These are phyloP conservation scores for Otis tarda DNA, from an alignment of 2,113 vertebrate genomes.

Conservation along the genomic window DNA sequence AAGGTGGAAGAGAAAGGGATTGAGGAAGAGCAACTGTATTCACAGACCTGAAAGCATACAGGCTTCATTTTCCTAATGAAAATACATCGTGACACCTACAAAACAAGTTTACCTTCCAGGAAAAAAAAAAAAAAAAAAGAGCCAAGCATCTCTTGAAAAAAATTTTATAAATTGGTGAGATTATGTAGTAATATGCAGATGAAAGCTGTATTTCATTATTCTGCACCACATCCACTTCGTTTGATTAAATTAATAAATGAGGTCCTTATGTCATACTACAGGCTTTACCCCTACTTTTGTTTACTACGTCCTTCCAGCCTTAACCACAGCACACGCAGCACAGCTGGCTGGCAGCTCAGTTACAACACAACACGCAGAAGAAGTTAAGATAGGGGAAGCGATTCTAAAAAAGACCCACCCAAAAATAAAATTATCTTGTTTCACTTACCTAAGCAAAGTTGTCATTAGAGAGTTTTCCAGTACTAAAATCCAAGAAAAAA, in stretches of 20 bases:
- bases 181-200: not conserved
- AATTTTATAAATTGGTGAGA: not conserved
- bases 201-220: constrained; percentile 19
- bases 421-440: not conserved
- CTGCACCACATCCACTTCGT: not conserved
- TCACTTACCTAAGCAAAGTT: constrained; percentile 61
- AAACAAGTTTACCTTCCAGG: not conserved
- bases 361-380: constrained; percentile 19
- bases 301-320: constrained; percentile 30
- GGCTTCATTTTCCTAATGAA: not conserved
- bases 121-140: not conserved
- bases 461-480: constrained; percentile 35
- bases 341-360: constrained; percentile 40
- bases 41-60: not conserved
- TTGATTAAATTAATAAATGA: constrained; percentile 37
- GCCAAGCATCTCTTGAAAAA: not conserved
- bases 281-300: constrained; percentile 15
- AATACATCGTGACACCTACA: not conserved
- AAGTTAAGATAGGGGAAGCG: constrained; percentile 23
- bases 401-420: not conserved
- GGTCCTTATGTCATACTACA: constrained; percentile 4
- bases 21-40: not conserved
- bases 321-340: constrained; percentile 30
- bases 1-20: not conserved
- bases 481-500: constrained; percentile 45